A percentile compares a stretch with the other conserved stretches of the same genome.
Conservation (phyloP, 2,113 vertebrate species). For the Dicentrarchus labrax region DNA sequence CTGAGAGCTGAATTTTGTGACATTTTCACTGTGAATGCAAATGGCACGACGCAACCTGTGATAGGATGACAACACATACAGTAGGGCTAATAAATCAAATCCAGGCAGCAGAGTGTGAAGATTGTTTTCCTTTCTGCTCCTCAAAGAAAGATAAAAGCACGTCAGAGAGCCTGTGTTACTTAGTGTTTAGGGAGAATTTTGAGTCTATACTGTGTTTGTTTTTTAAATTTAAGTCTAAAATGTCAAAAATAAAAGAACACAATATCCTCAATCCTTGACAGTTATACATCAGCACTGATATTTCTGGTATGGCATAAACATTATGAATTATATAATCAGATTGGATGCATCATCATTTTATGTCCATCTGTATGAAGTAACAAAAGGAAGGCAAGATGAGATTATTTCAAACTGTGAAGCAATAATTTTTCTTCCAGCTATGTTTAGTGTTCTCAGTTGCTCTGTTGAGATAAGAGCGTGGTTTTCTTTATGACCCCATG, state of each 20-base stretch:
- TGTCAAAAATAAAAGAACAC: conserved; percentile 11
- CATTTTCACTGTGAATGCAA: conserved; percentile 55
- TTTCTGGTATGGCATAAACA: not conserved
- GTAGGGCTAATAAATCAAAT: conserved; percentile 63
- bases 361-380: conserved; percentile 18
- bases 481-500: conserved; percentile 42
- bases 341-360: conserved; percentile 18
- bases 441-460: conserved; percentile 38
- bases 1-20: conserved; percentile 26
- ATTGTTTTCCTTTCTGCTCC: conserved; percentile 59
- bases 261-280: not conserved
- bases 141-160: conserved; percentile 47
- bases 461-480: conserved; percentile 4
- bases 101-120: conserved; percentile 42
- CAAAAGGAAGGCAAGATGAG: not conserved
- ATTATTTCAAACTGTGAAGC: conserved; percentile 47
- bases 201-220: conserved; percentile 11
- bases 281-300: not conserved
- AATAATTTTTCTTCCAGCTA: conserved; percentile 36
- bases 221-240: conserved; percentile 16
- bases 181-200: conserved; percentile 30
- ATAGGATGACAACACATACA: conserved; percentile 49
- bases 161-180: not conserved
- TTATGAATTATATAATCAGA: conserved; percentile 10
- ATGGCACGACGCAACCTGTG: conserved; percentile 47